Base-by-base conservation (phyloP, 2,113 vertebrate genomes). In the Gila orcuttii region DNA sequence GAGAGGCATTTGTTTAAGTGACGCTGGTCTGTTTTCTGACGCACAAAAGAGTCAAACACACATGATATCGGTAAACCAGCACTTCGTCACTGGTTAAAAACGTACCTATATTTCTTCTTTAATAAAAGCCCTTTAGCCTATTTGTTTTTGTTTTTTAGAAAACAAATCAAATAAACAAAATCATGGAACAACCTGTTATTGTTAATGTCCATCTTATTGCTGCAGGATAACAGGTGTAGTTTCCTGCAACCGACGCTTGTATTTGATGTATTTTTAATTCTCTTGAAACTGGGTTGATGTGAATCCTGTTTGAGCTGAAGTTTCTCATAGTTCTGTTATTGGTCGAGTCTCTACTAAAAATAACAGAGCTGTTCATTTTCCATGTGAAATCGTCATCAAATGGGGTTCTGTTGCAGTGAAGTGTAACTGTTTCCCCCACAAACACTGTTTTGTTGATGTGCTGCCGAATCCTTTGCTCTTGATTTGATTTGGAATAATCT, bases 301-400 rank as follows among this genome's bases (percentile, higher is more conserved):
- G 28, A 68, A 71, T 82, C 45, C 80, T 82, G 25, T 82, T 28
- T 71, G 80, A 82, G 19, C 45, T 71, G 28, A 82, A 71, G 45
- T 55, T 52, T n/a, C 0, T 69, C 0, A 4, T 2, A 28, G 47
- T 52, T 36, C 0, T 71, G 62, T 69, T 33, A 13, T 0, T 23
- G 0, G 0, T 0, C 0, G 28, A 19, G 13, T 3, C 2, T 1
- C 8, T 4, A 0, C 2, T 33, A 17, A 82, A 82, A 55, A 82
- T 36, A 52, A n/a, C 2, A 55, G 45, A 4, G 19, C n/a, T 33
- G 80, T 82, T 71, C 1, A 31, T 82, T 71, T 15, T 69, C 64
- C 80, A 82, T n/a, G 45, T 39, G 0, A 52, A 31, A 52, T 36
- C 45, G 0, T 69, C 25, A 69, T 33, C 25, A 12, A 6, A 11